These are phyloP conservation scores for Scaptomyza hsui DNA, from an alignment of 1,140 invertebrate species.

Conservation along the genomic window DNA sequence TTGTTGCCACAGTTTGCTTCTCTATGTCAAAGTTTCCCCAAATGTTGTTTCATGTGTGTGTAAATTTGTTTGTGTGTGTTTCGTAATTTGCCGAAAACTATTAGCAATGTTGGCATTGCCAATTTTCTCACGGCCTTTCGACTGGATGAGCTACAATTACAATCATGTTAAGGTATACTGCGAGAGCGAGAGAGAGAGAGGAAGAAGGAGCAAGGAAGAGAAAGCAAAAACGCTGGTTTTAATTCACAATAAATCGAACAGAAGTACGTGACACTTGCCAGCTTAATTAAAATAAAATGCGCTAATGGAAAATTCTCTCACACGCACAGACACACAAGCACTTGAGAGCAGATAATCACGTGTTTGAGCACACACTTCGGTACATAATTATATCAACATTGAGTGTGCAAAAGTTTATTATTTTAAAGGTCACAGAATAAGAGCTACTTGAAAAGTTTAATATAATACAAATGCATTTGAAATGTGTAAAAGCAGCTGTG, in stretches of 20 bases:
- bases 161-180: conserved; percentile 37
- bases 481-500: background rate
- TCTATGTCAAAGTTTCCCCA: conserved; percentile 25
- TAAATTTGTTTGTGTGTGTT: conserved; percentile 20
- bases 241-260: conserved; percentile 69
- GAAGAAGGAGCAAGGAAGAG: background rate
- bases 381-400: background rate
- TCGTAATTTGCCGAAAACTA: conserved; percentile 26
- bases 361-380: conserved; percentile 42
- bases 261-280: conserved; percentile 70
- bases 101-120: conserved; percentile 14
- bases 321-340: conserved; percentile 22
- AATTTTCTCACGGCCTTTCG: conserved; percentile 9
- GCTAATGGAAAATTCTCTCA: conserved; percentile 52
- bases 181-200: background rate
- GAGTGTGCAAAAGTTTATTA: background rate
- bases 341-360: conserved; percentile 8
- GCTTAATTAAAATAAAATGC: conserved; percentile 75
- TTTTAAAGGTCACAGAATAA: background rate
- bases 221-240: conserved; percentile 17
- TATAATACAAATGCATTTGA: background rate
- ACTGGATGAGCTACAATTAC: conserved; percentile 42
- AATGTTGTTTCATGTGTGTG: conserved; percentile 25
- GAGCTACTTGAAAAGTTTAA: background rate
- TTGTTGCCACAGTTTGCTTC: conserved; percentile 50